A percentile compares a stretch with the other conserved stretches of the same genome.
phyloP scores from a whole-genome alignment of 1,140 invertebrate genomes.

The Matsumurasca onukii region DNA sequence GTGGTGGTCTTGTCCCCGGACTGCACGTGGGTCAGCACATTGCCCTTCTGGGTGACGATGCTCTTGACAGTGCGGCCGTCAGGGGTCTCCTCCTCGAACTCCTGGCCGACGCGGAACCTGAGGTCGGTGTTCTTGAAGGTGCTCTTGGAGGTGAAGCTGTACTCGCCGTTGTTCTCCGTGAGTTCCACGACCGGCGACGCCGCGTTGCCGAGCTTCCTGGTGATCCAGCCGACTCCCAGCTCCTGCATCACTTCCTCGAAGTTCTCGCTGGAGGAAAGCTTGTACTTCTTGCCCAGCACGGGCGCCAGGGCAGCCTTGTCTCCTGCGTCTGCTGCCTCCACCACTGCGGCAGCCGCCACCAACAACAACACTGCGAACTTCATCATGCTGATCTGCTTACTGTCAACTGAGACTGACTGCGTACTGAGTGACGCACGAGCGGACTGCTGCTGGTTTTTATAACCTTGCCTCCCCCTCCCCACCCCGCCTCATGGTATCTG shows the following conservation, averaged over 20 bases:
- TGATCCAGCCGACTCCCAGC: constrained; percentile 63
- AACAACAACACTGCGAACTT: neutral
- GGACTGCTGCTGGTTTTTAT: neutral
- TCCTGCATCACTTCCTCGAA: constrained; percentile 67
- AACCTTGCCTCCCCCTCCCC: neutral
- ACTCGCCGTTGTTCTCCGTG: constrained; percentile 64
- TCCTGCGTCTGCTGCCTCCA: neutral
- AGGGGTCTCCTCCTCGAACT: constrained; percentile 85
- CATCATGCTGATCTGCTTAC: neutral
- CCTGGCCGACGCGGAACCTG: constrained; percentile 76
- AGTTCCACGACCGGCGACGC: constrained; percentile 75
- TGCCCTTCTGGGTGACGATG: constrained; percentile 62
- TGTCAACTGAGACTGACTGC: neutral
- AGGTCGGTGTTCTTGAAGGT: constrained; percentile 81
- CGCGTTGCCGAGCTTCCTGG: constrained; percentile 70
- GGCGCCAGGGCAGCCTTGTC: constrained; percentile 11
- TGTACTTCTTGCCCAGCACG: constrained; percentile 67
- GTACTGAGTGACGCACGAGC: neutral
- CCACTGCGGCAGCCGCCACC: neutral
- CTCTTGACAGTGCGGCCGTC: constrained; percentile 83
- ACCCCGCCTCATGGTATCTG: too few species aligned
- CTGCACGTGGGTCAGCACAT: constrained; percentile 70
- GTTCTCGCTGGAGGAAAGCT: constrained; percentile 71
- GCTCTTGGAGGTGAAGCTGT: constrained; percentile 73
- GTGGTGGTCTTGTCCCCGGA: constrained; percentile 49